Evolutionary conservation across 1,140 invertebrate species (phyloP), one percentile per base, ranked within the genome.

Genomic region (Drosophila repleta): DNA sequence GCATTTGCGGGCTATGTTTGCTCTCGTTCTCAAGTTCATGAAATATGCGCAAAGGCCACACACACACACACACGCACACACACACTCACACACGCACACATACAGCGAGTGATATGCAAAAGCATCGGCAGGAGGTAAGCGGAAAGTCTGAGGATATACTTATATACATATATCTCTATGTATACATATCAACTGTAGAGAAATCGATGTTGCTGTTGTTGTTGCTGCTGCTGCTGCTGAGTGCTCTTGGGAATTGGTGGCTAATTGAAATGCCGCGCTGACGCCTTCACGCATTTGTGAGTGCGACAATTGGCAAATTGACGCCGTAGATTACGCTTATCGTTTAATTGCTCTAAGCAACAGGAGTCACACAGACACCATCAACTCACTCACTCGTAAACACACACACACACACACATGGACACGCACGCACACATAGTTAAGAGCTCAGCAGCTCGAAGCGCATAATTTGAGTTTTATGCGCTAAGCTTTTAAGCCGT

Each of bases 401-500:
- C 46, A 39, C 71, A 49, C 49, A 18, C 49, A 46, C 48, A 49
- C 63, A 24, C 53, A 32, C 37, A 13, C 37, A 39, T 5, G 4
- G 10, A 4, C 39, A 4, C 13, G 15, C 39, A 41, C 13, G 39
- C 5, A 43, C 39, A 35, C 32, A 35, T 35, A 35, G 32, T 13
- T 3, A 35, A 11, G 46, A 62, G 20, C 24, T 52, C 29, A 24
- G 21, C 17, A 26, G 48, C 48, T 52, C 49, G 37, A 11, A 46
- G 67, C 53, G 79, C 82, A 88, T 84, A 89, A 87, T 87, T 89
- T 82, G 53, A 74, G 69, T 89, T 89, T 89, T 89, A 88, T 89
- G 74, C 75, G 66, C 83, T 75, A 77, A 89, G 84, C 83, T 79
- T 89, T 88, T 88, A 89, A 88, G 83, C 79, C 70, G 57, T 76